Evolutionary conservation across 2,797 vertebrate species (phyloP), one percentile per base, ranked within the genome.

Genomic region (Bradypodion ventrale): DNA sequence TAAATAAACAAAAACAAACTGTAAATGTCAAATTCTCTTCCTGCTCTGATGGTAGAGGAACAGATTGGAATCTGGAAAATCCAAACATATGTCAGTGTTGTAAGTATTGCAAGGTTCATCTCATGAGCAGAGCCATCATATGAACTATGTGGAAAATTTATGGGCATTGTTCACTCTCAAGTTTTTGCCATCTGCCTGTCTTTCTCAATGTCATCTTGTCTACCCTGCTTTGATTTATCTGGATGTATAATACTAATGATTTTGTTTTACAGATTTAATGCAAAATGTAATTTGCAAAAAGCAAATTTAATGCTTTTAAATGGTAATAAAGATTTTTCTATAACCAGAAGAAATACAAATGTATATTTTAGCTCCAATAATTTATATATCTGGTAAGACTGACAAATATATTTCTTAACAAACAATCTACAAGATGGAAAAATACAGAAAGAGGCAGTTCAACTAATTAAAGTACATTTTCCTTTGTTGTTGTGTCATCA

Each of bases 381-480:
- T 69, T 62, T 49, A 73, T 52, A 69, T 25, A 77, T 83, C 10
- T 27, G 44, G 60, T 69, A 23, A 69, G 25, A 84, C 60, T 80
- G 46, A 85, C 81, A 91, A 83, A 79, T 84, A 75, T 83, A 62
- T 66, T 78, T 82, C 88, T 85, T 77, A 82, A 84, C 59, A 25
- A 60, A 52, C 40, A 15, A 46, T 60, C 68, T 16, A 46, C 70
- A 13, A 2, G 40, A 4, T 66, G 42, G 40, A 2, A 15, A 12
- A 32, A 40, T 25, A 52, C n/a, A 75, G 46, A 16, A 7, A 65
- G 40, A 65, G 27, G 9, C 3, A 8, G 37, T 74, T 44, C 32
- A 44, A n/a, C 0, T 62, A 65, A 78, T n/a, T 29, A 40, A 32
- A 63, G 7, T 56, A 56, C n/a, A 15, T 56, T 56, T 56, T 56